Evolutionary conservation across 2,797 vertebrate genomes (phyloP), one percentile per base, ranked within the genome.

Genomic region (Coracias cyanogaster): DNA sequence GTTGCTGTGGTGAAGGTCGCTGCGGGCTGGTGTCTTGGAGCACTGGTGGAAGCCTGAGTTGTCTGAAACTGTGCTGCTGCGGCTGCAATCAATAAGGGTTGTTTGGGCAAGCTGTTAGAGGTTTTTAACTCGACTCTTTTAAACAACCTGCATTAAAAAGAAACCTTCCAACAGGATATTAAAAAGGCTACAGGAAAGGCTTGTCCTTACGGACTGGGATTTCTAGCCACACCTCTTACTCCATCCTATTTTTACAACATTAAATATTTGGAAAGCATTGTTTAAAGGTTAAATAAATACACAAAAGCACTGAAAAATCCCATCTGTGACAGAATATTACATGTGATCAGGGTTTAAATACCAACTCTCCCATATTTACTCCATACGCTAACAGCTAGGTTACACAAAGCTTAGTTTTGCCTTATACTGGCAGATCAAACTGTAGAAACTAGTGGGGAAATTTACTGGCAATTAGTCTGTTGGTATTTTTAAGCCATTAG

Each of bases 61-160:
- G 98, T 98, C 98, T 98, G 98, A 98, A 98, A 97, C 98, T 98
- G 98, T 97, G 98, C 97, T 97, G 98, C 98, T 97, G 98, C 96
- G 13, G 97, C 99, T 99, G 99, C 96, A 98, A 98, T 99, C 97
- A 89, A 99, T 98, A 99, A 99, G 98, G 98, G 96, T 95, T 85
- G 98, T 98, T 97, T 97, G 98, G 94, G 98, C 97, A 98, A 98
- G 96, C 95, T 94, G 97, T 97, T 97, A 97, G 97, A 97, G 91
- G 92, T 95, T 54, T 96, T 95, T 95, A 93, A 78, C 88, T 96
- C 96, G 55, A 2, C 65, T 95, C 89, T 92, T 94, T 96, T 86
- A 96, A 96, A 94, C 95, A 97, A 96, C 84, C 95, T 96, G 95
- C 95, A 97, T 97, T 95, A 92, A 96, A 96, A 95, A 97, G 93